These are phyloP conservation scores for Eubucco bourcierii DNA, from an alignment of 2,113 vertebrate species.

Conservation along the genomic window DNA sequence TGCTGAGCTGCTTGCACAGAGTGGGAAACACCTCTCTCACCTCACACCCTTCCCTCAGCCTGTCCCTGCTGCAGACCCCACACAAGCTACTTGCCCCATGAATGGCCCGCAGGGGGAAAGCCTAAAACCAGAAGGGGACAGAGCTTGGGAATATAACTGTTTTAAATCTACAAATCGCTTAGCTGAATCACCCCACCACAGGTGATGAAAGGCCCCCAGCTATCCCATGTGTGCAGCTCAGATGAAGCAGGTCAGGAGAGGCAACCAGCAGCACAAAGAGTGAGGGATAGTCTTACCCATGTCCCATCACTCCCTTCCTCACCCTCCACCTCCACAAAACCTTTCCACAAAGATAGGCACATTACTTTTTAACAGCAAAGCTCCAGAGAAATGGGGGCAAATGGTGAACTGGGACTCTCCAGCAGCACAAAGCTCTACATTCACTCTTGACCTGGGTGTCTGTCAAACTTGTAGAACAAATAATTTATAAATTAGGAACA, in stretches of 20 bases:
- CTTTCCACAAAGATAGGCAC: neutral
- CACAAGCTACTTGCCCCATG: accelerated
- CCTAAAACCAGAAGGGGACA: accelerated
- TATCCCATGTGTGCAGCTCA: accelerated
- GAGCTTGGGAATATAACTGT: neutral
- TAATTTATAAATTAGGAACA: conserved; percentile 14
- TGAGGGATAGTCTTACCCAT: neutral
- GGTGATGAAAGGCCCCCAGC: neutral
- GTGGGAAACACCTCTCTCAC: neutral
- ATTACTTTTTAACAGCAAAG: neutral
- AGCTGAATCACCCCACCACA: neutral
- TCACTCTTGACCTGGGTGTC: neutral
- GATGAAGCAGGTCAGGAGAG: neutral
- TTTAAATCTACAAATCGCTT: neutral
- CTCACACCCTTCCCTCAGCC: neutral
- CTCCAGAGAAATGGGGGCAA: neutral
- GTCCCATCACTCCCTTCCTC: neutral
- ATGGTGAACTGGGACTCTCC: neutral
- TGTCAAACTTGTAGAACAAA: neutral
- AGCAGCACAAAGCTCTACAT: neutral
- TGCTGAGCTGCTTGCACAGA: neutral
- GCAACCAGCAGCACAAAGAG: neutral
- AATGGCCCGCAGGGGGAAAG: accelerated
- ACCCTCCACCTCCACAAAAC: neutral
- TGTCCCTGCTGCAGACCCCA: accelerated